phyloP scores from a whole-genome alignment of 2,797 vertebrate species.

The Steatocranus sp. region DNA sequence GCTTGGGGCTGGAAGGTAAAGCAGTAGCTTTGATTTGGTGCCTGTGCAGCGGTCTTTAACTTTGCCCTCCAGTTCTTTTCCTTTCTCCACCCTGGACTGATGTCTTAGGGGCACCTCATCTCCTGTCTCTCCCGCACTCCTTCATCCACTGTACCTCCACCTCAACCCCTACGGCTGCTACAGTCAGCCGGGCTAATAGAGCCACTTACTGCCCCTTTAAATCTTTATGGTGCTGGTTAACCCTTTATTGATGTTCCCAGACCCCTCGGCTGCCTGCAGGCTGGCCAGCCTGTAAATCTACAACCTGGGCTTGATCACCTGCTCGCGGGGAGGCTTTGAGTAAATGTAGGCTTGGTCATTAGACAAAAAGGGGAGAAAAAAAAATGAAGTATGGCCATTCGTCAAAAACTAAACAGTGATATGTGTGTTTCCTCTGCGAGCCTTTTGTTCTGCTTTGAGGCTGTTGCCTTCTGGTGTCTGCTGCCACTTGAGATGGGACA shows the following conservation, averaged over 20 bases:
- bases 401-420: slow-evolving; percentile 20
- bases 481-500: slow-evolving; percentile 16
- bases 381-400: slow-evolving; percentile 20
- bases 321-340: slow-evolving; percentile 51
- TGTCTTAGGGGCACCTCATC: slow-evolving; percentile 63
- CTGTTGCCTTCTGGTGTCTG: slow-evolving; percentile 20
- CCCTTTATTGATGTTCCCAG: slow-evolving; percentile 72
- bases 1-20: slow-evolving; percentile 33
- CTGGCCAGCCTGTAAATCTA: slow-evolving; percentile 53
- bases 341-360: slow-evolving; percentile 55
- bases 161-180: slow-evolving; percentile 44
- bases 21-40: slow-evolving; percentile 57
- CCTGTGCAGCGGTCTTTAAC: slow-evolving; percentile 46
- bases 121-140: slow-evolving; percentile 36
- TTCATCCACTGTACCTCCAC: slow-evolving; percentile 31
- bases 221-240: slow-evolving; percentile 75
- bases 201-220: slow-evolving; percentile 77
- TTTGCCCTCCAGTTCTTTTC: slow-evolving; percentile 34
- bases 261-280: slow-evolving; percentile 59
- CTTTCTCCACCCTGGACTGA: slow-evolving; percentile 16
- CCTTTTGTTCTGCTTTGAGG: slow-evolving; percentile 42
- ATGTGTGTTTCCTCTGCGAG: slow-evolving; percentile 11
- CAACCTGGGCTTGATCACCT: slow-evolving; percentile 60
- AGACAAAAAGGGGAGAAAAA: slow-evolving; percentile 20
- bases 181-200: slow-evolving; percentile 69